These are phyloP conservation scores for Cochlearius cochlearius DNA, from an alignment of 2,113 vertebrate genomes.

Conservation along the genomic window DNA sequence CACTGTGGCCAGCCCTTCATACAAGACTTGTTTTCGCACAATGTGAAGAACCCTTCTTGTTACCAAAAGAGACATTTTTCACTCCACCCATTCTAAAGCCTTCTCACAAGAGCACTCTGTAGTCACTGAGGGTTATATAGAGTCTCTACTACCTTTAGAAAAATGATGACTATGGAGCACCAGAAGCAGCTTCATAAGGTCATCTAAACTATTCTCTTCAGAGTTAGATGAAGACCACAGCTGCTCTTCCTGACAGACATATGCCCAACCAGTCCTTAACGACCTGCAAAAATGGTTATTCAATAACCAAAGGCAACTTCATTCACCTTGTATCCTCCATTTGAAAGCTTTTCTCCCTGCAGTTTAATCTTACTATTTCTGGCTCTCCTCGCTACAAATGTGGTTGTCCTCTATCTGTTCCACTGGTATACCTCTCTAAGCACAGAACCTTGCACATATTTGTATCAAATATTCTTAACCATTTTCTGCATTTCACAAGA, in stretches of 20 bases:
- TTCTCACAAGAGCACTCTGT: neutral
- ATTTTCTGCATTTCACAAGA: neutral
- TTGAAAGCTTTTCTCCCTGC: neutral
- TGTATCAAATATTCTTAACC: neutral
- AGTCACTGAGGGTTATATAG: neutral
- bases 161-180: neutral
- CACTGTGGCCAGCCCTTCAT: neutral
- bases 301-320: neutral
- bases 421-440: neutral
- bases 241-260: neutral
- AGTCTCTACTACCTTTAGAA: neutral
- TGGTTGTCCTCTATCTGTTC: accelerated
- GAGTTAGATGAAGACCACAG: neutral
- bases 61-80: neutral
- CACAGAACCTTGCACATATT: neutral
- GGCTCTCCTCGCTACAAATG: neutral
- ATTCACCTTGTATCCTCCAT: neutral
- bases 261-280: neutral
- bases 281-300: neutral
- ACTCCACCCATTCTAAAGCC: neutral
- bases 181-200: neutral
- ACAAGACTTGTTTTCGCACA: neutral
- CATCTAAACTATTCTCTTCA: neutral
- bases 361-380: neutral
- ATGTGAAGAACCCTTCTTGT: neutral